phyloP scores from a whole-genome alignment of 2,113 vertebrate genomes.

The Pontoporia blainvillei region DNA sequence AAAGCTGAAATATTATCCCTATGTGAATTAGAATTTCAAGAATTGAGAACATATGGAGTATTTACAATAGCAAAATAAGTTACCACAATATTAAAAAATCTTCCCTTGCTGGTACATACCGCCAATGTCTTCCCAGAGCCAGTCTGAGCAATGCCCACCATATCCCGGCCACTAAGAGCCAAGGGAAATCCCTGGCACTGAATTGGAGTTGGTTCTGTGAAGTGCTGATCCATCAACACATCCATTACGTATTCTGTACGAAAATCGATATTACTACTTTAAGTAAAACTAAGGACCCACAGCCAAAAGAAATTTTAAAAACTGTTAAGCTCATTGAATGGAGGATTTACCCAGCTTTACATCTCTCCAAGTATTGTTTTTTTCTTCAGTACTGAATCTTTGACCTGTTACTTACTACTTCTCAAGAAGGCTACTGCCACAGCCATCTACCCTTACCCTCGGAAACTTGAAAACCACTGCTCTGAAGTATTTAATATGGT shows the following conservation, averaged over 20 bases:
- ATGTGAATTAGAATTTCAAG: background rate
- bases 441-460: background rate
- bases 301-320: background rate
- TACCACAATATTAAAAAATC: background rate
- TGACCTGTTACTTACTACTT: background rate
- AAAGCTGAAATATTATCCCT: background rate
- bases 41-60: background rate
- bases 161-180: conserved; percentile 95
- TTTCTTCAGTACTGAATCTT: background rate
- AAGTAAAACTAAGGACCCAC: background rate
- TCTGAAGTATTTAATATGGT: background rate
- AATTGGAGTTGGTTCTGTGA: conserved; percentile 97
- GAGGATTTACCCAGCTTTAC: background rate
- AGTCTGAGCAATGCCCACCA: conserved; percentile 99
- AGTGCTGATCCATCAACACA: conserved; percentile 93
- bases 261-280: background rate
- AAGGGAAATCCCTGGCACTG: conserved; percentile 96
- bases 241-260: conserved; percentile 94
- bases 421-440: background rate
- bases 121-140: conserved; percentile 98
- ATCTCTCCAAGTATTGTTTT: background rate
- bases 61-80: background rate
- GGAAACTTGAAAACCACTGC: background rate
- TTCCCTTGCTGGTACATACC: conserved; percentile 77
- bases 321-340: background rate